Base-by-base conservation (phyloP, 2,888 invertebrate species). In the Andrena marginata region DNA sequence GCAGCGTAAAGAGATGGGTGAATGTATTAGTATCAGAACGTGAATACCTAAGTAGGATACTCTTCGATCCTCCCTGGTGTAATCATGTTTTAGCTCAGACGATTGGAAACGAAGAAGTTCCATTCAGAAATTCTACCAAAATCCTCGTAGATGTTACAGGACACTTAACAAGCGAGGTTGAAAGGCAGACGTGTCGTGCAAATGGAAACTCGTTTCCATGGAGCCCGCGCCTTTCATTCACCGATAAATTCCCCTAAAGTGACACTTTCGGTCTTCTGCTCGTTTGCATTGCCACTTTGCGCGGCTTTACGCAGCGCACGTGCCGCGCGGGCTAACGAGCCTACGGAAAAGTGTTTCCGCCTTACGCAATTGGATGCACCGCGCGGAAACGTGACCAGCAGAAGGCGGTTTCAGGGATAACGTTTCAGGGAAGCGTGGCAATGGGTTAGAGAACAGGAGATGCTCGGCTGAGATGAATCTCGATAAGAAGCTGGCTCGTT, bases 401-500 rank as follows among this genome's bases (percentile, higher is more conserved):
- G 26, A 7, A n/a, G 8, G n/a, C 16, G 20, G 8, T 71, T 82
- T 74, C 49, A 60, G 72, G 79, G 63, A 62, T 63, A 62, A 79
- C 51, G 42, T 42, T 42, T 42, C 42, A 42, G 42, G 63, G 72
- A 85, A 85, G 71, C 67, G 75, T 71, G 77, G 79, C 77, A 80
- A 82, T 48, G 71, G 79, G 67, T 81, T 69, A 81, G 68, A 56
- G 13, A 73, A 64, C 49, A 60, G 35, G 42, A 74, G 73, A 63
- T 75, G 29, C 76, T 77, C 73, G 16, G 68, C 73, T 69, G 68
- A 68, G 82, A 86, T 80, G 77, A 7, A 31, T 63, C 71, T 64
- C 29, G 77, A 79, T 75, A 81, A 83, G 82, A 73, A 56, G 59
- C 48, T 29, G 62, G 48, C 16, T 51, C 73, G 70, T 85, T 77